Base-by-base conservation (phyloP, 1,140 invertebrate species). In the Zaprionus davidi region DNA sequence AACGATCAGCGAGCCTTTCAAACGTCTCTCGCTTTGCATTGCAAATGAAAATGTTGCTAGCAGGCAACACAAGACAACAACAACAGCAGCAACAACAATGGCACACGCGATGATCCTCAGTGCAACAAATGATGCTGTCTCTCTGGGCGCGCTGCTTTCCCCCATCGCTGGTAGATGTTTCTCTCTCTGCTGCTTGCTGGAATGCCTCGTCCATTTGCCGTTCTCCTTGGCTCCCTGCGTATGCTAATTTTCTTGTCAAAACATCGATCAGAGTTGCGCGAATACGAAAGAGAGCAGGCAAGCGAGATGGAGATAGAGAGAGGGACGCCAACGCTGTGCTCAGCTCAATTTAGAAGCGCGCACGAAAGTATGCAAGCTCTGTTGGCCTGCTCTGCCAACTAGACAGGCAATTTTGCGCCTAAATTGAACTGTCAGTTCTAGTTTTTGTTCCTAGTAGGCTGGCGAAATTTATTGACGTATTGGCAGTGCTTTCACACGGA, bases 381-480 rank as follows among this genome's bases (percentile, higher is more conserved):
- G 66, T 57, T 56, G 24, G 20, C 9, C 15, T 51, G 59, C 66
- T 46, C 70, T 38, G 28, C n/a, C 44, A 49, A 70, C 68, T 82
- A 20, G 44, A 51, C 36, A 68, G 59, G 64, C 28, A 68, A 71
- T 66, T 63, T 68, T 12, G 58, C 63, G 44, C 65, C 77, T 51
- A 90, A 90, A 90, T 90, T 90, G 86, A 90, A 85, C 81, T 90
- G 85, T 90, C 86, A 77, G 57, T 71, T 74, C n/a, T 60, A 62
- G 68, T 71, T 72, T 67, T 53, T 57, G 49, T 49, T 34, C 64
- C 26, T 55, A 22, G 56, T 26, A 17, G 46, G 51, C 53, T 17
- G 34, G 26, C 2, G 53, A 80, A 82, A 85, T 90, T 90, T 85
- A 90, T 79, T 85, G 85, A 79, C 76, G 72, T 73, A 90, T 90